These are phyloP conservation scores for Drosophila orosa DNA, from an alignment of 1,140 invertebrate genomes.

Conservation along the genomic window DNA sequence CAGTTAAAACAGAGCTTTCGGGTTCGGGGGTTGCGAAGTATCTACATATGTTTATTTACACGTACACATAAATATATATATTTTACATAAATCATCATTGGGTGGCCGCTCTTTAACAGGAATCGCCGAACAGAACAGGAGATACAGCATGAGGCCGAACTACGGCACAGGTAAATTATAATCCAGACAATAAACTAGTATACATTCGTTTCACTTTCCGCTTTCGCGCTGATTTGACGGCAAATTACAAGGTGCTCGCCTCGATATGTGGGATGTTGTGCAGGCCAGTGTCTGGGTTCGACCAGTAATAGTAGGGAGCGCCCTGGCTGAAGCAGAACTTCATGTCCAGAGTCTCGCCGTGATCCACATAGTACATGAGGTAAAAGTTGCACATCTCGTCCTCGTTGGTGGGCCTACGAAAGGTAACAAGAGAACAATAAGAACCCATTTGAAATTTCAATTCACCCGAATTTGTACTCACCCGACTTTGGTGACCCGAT, in stretches of 20 bases:
- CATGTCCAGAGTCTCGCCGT: conserved; percentile 90
- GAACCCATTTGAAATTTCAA: too few relatives aligned
- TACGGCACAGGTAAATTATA: conserved; percentile 53
- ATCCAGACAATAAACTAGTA: conserved; percentile 68
- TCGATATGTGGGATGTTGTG: conserved; percentile 92
- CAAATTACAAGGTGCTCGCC: conserved; percentile 86
- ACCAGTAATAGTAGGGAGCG: conserved; percentile 93
- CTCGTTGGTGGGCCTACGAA: conserved; percentile 92
- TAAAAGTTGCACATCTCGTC: conserved; percentile 99
- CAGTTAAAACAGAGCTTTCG: background rate
- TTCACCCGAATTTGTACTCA: too few relatives aligned
- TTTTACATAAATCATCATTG: conserved; percentile 55
- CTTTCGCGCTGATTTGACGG: conserved; percentile 6
- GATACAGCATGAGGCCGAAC: conserved; percentile 68
- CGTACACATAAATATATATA: conserved; percentile 42
- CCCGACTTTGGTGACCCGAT: conserved; percentile 90
- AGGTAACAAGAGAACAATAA: too few relatives aligned
- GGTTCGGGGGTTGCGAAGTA: conserved; percentile 36
- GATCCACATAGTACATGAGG: conserved; percentile 98
- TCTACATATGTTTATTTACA: conserved; percentile 66
- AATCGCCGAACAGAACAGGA: conserved; percentile 52
- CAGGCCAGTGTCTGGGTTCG: conserved; percentile 86
- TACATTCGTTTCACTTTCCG: conserved; percentile 61
- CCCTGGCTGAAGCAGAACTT: conserved; percentile 95
- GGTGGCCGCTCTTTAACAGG: conserved; percentile 46